Conservation (phyloP, 2,888 invertebrate genomes). For the Cataglyphis livida region DNA sequence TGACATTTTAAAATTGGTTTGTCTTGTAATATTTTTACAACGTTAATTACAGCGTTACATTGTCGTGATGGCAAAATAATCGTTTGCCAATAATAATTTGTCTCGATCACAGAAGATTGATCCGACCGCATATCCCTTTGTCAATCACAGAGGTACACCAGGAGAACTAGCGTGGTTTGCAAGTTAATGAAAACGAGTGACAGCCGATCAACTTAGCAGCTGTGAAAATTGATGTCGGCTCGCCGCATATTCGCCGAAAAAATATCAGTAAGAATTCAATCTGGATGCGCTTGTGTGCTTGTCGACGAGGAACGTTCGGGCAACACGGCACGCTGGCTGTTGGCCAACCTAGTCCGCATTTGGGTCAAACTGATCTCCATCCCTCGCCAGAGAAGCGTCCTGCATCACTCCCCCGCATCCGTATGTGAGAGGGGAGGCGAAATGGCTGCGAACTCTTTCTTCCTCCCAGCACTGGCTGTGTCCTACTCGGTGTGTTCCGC, state of each 20-base stretch:
- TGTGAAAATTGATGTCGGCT: conserved; percentile 75
- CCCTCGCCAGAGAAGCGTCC: conserved; percentile 6
- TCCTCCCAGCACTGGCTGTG: background rate
- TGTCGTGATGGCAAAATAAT: background rate
- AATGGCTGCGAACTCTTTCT: background rate
- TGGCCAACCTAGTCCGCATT: conserved; percentile 80
- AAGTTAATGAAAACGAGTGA: conserved; percentile 54
- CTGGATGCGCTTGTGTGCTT: conserved; percentile 44
- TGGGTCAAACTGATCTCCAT: conserved; percentile 75
- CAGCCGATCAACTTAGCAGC: conserved; percentile 77
- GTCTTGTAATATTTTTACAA: background rate
- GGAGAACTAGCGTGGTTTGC: conserved; percentile 26
- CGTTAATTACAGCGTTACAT: background rate
- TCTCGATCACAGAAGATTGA: conserved; percentile 8
- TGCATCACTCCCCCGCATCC: conserved; percentile 24
- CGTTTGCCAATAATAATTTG: conserved; percentile 1
- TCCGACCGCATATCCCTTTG: background rate
- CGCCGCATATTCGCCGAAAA: conserved; percentile 57
- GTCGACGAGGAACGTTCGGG: conserved; percentile 50
- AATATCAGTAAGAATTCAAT: conserved; percentile 63
- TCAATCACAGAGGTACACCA: conserved; percentile 9
- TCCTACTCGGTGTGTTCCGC: background rate
- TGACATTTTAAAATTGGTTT: background rate
- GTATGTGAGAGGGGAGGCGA: background rate
- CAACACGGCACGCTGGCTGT: conserved; percentile 80